Percentiles rank a stretch among this genome's conserved stretches.
Conservation (phyloP, 2,888 invertebrate genomes). For the Steinernema scapterisci region DNA sequence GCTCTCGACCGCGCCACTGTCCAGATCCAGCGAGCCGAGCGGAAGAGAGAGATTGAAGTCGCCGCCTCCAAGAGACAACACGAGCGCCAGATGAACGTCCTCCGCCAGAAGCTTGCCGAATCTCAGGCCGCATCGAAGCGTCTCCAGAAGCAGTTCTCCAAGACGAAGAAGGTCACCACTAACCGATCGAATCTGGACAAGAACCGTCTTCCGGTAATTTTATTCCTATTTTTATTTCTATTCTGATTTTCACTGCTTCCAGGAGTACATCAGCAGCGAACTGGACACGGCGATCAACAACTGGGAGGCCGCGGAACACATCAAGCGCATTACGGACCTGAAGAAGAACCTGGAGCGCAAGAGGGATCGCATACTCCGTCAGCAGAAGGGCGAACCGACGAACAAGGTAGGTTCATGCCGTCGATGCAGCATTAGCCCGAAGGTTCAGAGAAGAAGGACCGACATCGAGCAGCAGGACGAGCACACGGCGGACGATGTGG, state of each 20-base stretch:
- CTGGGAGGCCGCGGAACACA: not conserved
- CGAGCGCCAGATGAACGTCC: conserved; percentile 46
- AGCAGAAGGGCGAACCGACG: not conserved
- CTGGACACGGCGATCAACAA: not conserved
- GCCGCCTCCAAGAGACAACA: conserved; percentile 41
- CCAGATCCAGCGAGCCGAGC: conserved; percentile 46
- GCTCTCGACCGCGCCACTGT: conserved; percentile 46
- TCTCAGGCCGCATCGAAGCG: not conserved
- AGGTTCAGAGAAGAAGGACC: not conserved
- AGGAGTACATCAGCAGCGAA: not conserved
- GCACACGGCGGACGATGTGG: not conserved
- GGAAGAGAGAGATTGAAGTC: conserved; percentile 47
- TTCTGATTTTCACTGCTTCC: not conserved
- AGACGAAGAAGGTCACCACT: not conserved
- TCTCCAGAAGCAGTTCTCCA: conserved; percentile 8
- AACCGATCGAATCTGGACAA: not conserved
- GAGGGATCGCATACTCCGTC: not conserved
- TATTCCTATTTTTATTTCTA: too few relatives aligned
- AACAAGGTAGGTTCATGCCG: not conserved
- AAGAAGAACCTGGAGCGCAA: not conserved
- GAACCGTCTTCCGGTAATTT: not conserved
- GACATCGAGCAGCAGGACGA: not conserved
- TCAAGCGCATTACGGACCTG: not conserved
- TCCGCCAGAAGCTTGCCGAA: conserved; percentile 18
- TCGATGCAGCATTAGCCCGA: not conserved